Conservation (phyloP, 2,797 vertebrate genomes). For the Amblyraja radiata region DNA sequence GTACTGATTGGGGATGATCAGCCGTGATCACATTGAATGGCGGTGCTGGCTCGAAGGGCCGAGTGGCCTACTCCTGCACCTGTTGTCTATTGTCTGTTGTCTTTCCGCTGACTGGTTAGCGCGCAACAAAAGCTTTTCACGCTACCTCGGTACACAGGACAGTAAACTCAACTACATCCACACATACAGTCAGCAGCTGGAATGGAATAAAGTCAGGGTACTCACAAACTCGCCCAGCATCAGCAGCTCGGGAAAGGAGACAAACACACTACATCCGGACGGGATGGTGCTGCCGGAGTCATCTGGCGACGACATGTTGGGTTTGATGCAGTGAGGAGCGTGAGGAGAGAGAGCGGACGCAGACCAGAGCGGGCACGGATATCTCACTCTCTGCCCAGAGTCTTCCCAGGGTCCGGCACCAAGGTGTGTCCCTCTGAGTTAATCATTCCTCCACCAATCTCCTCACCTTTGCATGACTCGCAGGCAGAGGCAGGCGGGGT, state of each 20-base stretch:
- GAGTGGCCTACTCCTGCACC: too few relatives aligned
- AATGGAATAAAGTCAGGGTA: neutral
- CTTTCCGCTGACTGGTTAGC: too few relatives aligned
- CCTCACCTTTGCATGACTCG: neutral
- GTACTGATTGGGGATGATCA: too few relatives aligned
- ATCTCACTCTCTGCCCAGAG: too few relatives aligned
- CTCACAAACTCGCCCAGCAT: conserved; percentile 41
- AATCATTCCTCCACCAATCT: neutral
- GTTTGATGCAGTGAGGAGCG: too few relatives aligned
- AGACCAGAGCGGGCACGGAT: neutral
- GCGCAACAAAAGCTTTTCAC: too few relatives aligned
- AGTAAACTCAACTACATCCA: neutral
- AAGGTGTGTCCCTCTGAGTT: neutral
- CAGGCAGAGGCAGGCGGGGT: too few relatives aligned
- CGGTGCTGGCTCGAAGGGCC: too few relatives aligned
- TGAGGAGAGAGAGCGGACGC: too few relatives aligned
- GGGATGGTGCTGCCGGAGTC: neutral
- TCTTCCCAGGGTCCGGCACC: neutral
- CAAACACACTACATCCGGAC: conserved; percentile 22
- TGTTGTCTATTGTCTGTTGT: too few relatives aligned
- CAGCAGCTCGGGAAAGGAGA: conserved; percentile 38
- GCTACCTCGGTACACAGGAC: too few relatives aligned
- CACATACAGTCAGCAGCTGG: neutral
- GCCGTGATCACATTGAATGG: too few relatives aligned
- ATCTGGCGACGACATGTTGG: neutral